phyloP scores from a whole-genome alignment of 2,113 vertebrate species.

The Platysternon megacephalum region DNA sequence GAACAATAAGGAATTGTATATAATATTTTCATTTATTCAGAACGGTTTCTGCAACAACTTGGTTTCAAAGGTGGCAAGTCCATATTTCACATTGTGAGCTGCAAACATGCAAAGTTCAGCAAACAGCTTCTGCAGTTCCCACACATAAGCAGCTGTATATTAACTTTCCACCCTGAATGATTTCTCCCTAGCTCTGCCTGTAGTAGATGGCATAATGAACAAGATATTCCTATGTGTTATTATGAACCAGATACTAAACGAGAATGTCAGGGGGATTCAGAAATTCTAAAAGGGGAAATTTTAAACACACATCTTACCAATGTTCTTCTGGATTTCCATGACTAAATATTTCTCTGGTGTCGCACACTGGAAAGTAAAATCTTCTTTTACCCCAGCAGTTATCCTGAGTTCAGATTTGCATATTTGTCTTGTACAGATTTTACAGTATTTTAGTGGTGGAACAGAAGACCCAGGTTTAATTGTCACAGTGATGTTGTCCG shows the following conservation, averaged over 20 bases:
- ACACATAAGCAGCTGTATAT: background rate
- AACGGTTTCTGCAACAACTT: background rate
- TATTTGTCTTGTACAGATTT: constrained; percentile 23
- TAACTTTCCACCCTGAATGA: background rate
- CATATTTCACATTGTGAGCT: background rate
- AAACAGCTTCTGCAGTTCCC: background rate
- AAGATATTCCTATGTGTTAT: background rate
- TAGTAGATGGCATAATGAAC: background rate
- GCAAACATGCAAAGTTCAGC: background rate
- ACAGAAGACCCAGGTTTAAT: constrained; percentile 54
- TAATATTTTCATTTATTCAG: background rate
- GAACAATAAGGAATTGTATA: background rate
- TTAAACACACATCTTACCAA: constrained; percentile 77
- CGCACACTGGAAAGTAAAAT: constrained; percentile 78
- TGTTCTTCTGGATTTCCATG: constrained; percentile 73
- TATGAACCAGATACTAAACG: background rate
- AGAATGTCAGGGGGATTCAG: background rate
- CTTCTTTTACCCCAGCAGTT: constrained; percentile 67
- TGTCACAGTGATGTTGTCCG: constrained; percentile 50
- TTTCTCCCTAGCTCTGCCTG: background rate
- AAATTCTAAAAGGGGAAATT: background rate
- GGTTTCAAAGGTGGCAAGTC: background rate
- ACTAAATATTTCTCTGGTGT: constrained; percentile 76
- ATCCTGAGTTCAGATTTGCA: constrained; percentile 45
- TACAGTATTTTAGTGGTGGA: constrained; percentile 40